Evolutionary conservation across 2,797 vertebrate genomes (phyloP), one percentile per base, ranked within the genome.

Genomic region (Darevskia mixta): DNA sequence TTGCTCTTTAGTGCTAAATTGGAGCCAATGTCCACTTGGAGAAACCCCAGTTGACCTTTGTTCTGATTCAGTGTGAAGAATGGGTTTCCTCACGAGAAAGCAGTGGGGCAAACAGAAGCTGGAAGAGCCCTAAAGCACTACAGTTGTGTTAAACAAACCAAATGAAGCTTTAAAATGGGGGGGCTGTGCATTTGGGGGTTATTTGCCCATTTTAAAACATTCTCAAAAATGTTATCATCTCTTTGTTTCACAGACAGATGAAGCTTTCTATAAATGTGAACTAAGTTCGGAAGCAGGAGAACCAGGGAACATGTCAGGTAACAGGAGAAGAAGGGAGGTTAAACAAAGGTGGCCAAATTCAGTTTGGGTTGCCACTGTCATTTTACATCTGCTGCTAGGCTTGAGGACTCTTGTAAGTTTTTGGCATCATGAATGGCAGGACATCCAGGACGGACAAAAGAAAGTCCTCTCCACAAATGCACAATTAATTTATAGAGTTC

Each of bases 291-390:
- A 92, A 82, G 81, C 7, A 55, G 84, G 18, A 49, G 15, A 0
- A 3, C 88, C 43, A 29, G 73, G 69, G 29, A 88, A 91, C 1
- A 0, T 92, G 4, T 92, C 93, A 91, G 94, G 94, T 95, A 93
- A 90, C 5, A 43, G 17, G 6, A 72, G 3, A 3, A 3, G 18
- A 3, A 3, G 18, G 18, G 8, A 87, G 32, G 71, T 41, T 61
- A 49, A 35, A 25, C 32, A 64, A 85, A 77, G 55, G 29, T 75
- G 29, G n/a, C 77, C 15, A 72, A 29, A 38, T 45, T 78, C 38
- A 23, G 67, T 88, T 43, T 88, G 72, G 76, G 73, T 79, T 71
- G 78, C 17, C 13, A 5, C 66, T 25, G 7, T 58, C 76, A n/a
- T 55, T 78, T 78, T 18, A 49, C 35, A 61, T 73, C n/a, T 61